These are phyloP conservation scores for Helicoverpa assulta DNA, from an alignment of 2,888 invertebrate genomes.

Conservation along the genomic window DNA sequence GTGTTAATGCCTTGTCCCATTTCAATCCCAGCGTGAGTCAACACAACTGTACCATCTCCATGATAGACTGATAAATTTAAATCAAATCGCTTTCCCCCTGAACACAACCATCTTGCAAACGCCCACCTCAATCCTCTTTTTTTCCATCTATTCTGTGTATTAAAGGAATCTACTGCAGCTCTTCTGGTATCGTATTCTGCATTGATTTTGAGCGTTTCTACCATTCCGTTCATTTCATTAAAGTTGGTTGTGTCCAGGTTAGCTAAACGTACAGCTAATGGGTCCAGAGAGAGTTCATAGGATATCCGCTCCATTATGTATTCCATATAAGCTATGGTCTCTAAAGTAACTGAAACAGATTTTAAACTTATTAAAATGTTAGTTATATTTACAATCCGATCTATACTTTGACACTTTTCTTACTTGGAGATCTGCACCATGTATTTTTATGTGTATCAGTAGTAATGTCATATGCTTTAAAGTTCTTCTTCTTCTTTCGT, in stretches of 20 bases:
- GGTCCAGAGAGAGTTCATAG: constrained; percentile 86
- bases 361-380: neutral
- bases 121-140: constrained; percentile 92
- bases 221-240: constrained; percentile 79
- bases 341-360: constrained; percentile 80
- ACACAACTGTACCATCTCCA: constrained; percentile 91
- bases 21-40: constrained; percentile 92
- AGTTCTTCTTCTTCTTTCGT: no score
- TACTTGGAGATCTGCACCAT: constrained; percentile 77
- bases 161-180: constrained; percentile 87
- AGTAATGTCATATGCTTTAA: constrained; percentile 64
- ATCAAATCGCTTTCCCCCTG: constrained; percentile 45
- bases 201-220: constrained; percentile 86
- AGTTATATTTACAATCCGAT: neutral
- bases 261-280: constrained; percentile 86
- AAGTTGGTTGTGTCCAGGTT: constrained; percentile 82
- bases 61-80: constrained; percentile 54
- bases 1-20: constrained; percentile 94
- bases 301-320: constrained; percentile 92
- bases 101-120: constrained; percentile 91
- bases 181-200: constrained; percentile 81
- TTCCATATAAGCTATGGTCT: constrained; percentile 90
- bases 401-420: neutral
- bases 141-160: constrained; percentile 92
- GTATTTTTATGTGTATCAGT: constrained; percentile 77